Conservation (phyloP, 2,888 invertebrate genomes). For the Lydus trimaculatus region DNA sequence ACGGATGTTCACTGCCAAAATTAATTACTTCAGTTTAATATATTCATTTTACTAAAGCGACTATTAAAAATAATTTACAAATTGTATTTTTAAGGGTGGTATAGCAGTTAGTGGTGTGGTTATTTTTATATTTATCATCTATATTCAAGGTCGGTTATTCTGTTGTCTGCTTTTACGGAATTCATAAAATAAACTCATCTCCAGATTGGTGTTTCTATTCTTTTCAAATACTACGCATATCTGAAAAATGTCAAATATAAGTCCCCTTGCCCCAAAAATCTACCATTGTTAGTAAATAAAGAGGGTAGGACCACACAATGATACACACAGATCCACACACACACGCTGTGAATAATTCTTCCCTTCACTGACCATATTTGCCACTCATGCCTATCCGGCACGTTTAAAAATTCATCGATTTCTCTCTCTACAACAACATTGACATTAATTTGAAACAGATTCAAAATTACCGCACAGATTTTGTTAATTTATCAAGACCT, state of each 20-base stretch:
- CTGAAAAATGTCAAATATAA: conserved; percentile 1
- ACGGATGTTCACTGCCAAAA: neutral
- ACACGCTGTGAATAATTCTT: neutral
- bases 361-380: conserved; percentile 13
- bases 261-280: conserved; percentile 7
- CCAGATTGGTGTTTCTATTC: neutral
- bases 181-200: conserved; percentile 15
- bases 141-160: neutral
- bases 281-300: conserved; percentile 43
- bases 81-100: neutral
- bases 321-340: neutral
- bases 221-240: neutral
- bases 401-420: conserved; percentile 13
- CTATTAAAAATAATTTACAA: neutral
- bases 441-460: neutral
- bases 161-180: neutral
- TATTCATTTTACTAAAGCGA: neutral
- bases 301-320: conserved; percentile 43
- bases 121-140: neutral
- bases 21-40: neutral
- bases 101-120: too few species aligned
- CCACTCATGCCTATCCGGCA: conserved; percentile 5
- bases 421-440: neutral
- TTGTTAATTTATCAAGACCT: neutral
- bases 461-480: neutral